Base-by-base conservation (phyloP, 2,113 vertebrate species). In the Oncorhynchus kisutch region DNA sequence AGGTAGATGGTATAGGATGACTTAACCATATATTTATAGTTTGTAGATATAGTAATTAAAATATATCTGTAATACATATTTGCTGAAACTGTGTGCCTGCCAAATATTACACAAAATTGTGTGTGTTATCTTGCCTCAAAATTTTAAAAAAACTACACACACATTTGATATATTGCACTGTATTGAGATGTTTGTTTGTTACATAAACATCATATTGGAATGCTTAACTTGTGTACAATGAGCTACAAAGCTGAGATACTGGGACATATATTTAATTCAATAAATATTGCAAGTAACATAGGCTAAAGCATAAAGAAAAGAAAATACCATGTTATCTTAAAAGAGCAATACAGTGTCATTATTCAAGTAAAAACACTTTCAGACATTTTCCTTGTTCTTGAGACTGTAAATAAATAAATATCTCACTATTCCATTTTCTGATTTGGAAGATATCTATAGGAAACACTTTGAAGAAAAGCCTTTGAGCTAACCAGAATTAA, bases 351-450 rank as follows among this genome's bases (percentile, higher is more conserved):
- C 3, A 48, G 45, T 75, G n/a, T 75, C 68, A 70, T n/a, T 16
- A 68, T 59, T 60, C 5, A 29, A 64, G 73, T 67, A 45, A 71
- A 73, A 76, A 57, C 14, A 45, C 24, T 71, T 12, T 65, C 73
- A 34, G 64, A 79, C 77, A 82, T 75, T 20, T n/a, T n/a, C 67
- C 18, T 70, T 68, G 2, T 76, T 74, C 71, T 60, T 54, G n/a
- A 76, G 65, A 80, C 31, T 45, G 39, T 45, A 45, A 45, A 12
- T 45, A 70, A 49, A 24, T 70, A 31, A 68, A 68, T 34, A 60
- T 54, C 49, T 54, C 16, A 4, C 49, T 16, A 22, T 60, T 20
- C 59, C 67, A 70, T 70, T 9, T 11, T 8, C 39, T 24, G 20
- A 22, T 70, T 24, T n/a, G 20, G 39, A 12, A 24, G 22, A 62